Conservation (phyloP, 2,113 vertebrate species). For the Helogale parvula region DNA sequence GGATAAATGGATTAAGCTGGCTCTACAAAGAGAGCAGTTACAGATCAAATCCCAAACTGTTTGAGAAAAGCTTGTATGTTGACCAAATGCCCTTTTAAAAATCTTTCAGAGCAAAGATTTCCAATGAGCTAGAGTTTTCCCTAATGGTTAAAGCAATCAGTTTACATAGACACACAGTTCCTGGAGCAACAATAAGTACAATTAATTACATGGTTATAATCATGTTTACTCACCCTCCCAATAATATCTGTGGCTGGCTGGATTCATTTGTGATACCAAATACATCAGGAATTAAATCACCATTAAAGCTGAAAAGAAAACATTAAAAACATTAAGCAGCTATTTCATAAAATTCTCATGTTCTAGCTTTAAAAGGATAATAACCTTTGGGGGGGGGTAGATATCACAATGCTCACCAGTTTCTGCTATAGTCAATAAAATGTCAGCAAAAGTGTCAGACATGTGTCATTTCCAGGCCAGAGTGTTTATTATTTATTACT, state of each 20-base stretch:
- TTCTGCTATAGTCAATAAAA: not conserved
- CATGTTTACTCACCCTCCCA: constrained; percentile 85
- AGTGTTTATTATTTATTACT: not conserved
- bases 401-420: not conserved
- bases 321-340: constrained; percentile 64
- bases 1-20: not conserved
- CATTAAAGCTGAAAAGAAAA: constrained; percentile 92
- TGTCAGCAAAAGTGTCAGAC: not conserved
- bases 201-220: not conserved
- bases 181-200: not conserved
- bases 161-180: not conserved
- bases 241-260: constrained; percentile 86
- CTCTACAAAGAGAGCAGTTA: not conserved
- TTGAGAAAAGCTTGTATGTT: not conserved
- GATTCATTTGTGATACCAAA: constrained; percentile 88
- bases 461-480: not conserved
- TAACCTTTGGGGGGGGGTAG: not conserved
- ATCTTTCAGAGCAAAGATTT: not conserved
- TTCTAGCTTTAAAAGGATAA: not conserved
- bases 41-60: not conserved
- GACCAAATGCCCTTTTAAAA: not conserved
- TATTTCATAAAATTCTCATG: not conserved
- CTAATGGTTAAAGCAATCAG: not conserved
- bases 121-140: not conserved
- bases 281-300: constrained; percentile 96